phyloP scores from a whole-genome alignment of 2,797 vertebrate species.

The Darevskia nairensis region DNA sequence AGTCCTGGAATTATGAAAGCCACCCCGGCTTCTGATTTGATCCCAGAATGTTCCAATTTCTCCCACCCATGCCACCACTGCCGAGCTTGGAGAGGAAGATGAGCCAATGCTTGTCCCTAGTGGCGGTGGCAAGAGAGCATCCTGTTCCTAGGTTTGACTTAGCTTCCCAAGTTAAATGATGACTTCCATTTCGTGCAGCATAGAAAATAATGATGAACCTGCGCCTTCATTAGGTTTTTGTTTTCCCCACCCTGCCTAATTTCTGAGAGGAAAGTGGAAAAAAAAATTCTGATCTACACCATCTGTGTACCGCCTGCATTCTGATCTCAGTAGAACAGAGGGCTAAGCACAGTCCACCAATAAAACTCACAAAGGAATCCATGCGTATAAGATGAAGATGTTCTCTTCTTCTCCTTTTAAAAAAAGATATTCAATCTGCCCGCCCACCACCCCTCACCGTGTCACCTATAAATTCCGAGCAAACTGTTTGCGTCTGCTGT shows the following conservation, averaged over 20 bases:
- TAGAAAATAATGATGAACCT: slow-evolving; percentile 42
- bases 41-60: too few relatives aligned
- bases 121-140: background rate
- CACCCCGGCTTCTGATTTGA: too few relatives aligned
- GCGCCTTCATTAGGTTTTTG: slow-evolving; percentile 15
- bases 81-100: background rate
- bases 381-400: slow-evolving; percentile 50
- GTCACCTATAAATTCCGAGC: slow-evolving; percentile 25
- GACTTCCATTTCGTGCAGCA: slow-evolving; percentile 19
- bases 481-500: slow-evolving; percentile 14
- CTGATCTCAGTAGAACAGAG: slow-evolving; percentile 41
- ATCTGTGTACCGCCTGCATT: slow-evolving; percentile 60
- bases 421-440: background rate
- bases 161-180: background rate
- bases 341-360: slow-evolving; percentile 36
- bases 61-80: too few relatives aligned
- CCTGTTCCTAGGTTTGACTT: background rate
- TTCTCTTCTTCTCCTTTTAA: slow-evolving; percentile 49
- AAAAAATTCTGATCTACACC: slow-evolving; percentile 57
- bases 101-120: too few relatives aligned
- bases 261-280: slow-evolving; percentile 56
- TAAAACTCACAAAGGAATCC: slow-evolving; percentile 50
- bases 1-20: too few relatives aligned
- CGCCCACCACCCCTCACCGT: slow-evolving; percentile 22
- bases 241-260: slow-evolving; percentile 34